Conservation (phyloP, 2,888 invertebrate species). For the Rhimphoctona megacephalus region DNA sequence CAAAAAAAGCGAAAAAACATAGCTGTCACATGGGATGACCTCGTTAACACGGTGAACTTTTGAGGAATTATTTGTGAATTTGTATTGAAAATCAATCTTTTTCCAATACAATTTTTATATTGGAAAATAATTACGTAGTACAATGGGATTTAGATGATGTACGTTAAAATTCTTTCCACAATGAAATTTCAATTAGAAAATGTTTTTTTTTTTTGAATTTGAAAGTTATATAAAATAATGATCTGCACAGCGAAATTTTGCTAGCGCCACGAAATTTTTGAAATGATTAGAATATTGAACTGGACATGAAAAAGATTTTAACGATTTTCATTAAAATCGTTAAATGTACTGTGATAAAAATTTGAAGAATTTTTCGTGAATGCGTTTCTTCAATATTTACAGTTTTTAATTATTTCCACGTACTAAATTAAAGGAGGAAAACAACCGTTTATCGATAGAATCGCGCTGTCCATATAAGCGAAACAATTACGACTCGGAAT, state of each 20-base stretch:
- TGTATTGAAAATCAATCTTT: no score
- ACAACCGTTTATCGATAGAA: background rate
- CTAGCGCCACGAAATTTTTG: background rate
- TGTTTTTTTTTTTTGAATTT: background rate
- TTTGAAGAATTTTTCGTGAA: background rate
- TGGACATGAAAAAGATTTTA: background rate
- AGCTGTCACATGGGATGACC: no score
- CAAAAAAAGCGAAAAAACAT: no score
- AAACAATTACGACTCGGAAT: background rate
- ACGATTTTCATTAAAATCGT: background rate
- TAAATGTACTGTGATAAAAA: background rate
- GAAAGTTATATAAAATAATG: background rate
- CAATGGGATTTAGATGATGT: no score
- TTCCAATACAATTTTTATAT: no score
- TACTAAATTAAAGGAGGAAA: background rate
- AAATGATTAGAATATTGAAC: background rate
- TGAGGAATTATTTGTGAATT: no score
- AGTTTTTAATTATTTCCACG: background rate
- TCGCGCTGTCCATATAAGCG: background rate
- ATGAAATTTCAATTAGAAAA: no score
- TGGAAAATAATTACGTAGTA: no score
- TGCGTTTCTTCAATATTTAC: background rate
- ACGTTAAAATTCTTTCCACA: no score
- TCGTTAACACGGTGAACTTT: no score
- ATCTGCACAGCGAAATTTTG: no score